Conservation (phyloP, 2,113 vertebrate genomes). For the Seriola rivoliana region DNA sequence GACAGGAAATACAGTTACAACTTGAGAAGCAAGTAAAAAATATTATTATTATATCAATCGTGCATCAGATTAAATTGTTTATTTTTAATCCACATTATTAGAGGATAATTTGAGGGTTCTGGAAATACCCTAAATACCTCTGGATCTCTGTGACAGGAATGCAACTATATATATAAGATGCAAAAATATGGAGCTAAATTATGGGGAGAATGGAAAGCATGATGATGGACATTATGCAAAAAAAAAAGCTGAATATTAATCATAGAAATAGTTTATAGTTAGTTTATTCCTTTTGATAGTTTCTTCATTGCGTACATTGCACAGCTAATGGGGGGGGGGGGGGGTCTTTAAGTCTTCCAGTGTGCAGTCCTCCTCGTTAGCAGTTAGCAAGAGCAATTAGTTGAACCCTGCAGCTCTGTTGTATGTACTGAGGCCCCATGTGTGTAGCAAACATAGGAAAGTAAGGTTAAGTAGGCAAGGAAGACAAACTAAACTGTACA, state of each 20-base stretch:
- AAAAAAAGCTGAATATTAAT: neutral
- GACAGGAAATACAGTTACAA: neutral
- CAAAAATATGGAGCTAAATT: neutral
- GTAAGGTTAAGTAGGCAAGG: neutral
- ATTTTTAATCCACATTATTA: too few relatives aligned
- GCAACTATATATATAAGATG: neutral
- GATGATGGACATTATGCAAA: neutral
- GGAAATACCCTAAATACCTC: neutral
- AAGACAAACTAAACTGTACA: neutral
- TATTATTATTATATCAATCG: neutral
- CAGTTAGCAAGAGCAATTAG: neutral
- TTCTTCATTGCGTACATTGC: neutral
- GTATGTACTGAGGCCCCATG: neutral
- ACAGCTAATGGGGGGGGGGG: neutral
- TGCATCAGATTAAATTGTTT: too few relatives aligned
- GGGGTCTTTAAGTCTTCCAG: neutral
- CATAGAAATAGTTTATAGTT: neutral
- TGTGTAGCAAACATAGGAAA: neutral
- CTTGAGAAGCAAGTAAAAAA: neutral
- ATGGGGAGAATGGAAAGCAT: neutral
- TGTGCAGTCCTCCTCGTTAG: neutral
- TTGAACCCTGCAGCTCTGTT: neutral
- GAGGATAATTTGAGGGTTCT: neutral
- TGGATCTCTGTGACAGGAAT: neutral
- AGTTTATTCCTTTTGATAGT: neutral